Evolutionary conservation across 1,140 invertebrate species (phyloP), one percentile per base, ranked within the genome.

Genomic region (Drosophila parvula): DNA sequence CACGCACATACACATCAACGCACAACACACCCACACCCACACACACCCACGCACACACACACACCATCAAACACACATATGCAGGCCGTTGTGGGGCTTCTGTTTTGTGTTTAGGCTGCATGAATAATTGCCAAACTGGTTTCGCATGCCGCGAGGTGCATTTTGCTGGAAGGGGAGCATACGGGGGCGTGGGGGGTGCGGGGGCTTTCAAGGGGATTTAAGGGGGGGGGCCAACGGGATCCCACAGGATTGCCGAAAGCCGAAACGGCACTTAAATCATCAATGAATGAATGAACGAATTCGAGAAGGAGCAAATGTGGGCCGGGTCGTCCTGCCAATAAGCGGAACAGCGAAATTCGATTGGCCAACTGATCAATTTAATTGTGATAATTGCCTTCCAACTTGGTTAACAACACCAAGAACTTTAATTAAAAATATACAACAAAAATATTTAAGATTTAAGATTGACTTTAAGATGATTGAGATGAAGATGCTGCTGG

Each of bases 41-140:
- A 18, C 27, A 30, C 41, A 30, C 44, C n/a, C n/a, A 44, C 38
- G 36, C 22, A 22, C 22, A 1, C 22, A 27, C 22, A 43, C 16
- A 3, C 34, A 16, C 36, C 27, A 28, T 28, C 38, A 47, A 44
- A 4, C 51, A 62, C 38, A 70, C 47, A 36, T 40, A 45, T 57
- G 45, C 18, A 34, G 32, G 30, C 16, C 51, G 41, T 36, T 65
- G 56, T 40, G 62, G 56, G 62, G 67, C 65, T 59, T 71, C 69
- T 71, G 69, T 71, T 71, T 71, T 71, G 71, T 74, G 73, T 84
- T 84, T 76, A 79, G 81, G 81, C 78, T 84, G 81, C 81, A 85
- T 84, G 81, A 84, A 84, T 84, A 81, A 84, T 81, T 84, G 81
- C 67, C 65, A 69, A 81, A 70, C 64, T 74, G 78, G 68, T 44